These are phyloP conservation scores for Babylonia areolata DNA, from an alignment of 1,140 invertebrate genomes.

Conservation along the genomic window DNA sequence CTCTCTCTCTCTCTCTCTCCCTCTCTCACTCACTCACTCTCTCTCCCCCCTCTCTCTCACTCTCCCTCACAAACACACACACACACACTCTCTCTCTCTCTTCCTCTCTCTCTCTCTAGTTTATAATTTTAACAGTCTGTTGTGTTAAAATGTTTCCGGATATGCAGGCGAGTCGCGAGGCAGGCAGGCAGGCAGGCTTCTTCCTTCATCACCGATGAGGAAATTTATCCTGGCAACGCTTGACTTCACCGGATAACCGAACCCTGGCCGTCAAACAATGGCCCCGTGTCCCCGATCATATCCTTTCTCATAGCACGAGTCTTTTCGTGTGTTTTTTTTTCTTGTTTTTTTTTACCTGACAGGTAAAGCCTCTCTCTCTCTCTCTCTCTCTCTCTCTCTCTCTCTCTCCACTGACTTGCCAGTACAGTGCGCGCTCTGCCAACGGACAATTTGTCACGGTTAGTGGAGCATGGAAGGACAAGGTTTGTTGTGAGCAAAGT, in stretches of 20 bases:
- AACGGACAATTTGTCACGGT: conserved; percentile 2
- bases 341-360: no score
- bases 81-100: no score
- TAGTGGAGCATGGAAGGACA: neutral
- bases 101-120: no score
- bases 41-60: neutral
- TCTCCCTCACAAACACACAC: no score
- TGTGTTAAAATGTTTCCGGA: no score
- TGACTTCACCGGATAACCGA: neutral
- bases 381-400: no score
- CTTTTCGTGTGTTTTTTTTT: no score
- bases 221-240: neutral
- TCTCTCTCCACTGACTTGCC: no score
- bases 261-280: neutral
- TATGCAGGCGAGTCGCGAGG: no score
- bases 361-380: neutral
- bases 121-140: no score
- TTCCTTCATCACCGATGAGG: neutral
- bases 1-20: neutral
- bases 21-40: neutral
- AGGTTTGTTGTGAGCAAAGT: neutral
- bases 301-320: neutral
- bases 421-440: neutral
- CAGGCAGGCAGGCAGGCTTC: no score
- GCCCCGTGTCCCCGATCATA: neutral